Conservation (phyloP, 2,113 vertebrate genomes). For the Marcusenius ussheri region DNA sequence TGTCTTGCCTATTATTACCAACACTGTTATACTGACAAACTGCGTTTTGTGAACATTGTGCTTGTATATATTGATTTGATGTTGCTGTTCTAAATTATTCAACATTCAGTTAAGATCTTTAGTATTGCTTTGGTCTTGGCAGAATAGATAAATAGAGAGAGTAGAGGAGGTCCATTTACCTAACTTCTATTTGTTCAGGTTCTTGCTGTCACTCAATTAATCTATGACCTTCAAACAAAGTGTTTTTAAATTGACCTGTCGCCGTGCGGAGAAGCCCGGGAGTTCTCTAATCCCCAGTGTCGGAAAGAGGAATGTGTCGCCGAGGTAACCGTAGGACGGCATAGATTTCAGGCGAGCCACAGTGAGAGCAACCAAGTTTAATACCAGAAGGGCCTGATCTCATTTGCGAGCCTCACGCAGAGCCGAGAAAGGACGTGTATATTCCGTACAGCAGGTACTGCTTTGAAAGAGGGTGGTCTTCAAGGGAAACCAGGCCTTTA, state of each 20-base stretch:
- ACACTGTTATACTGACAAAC: background rate
- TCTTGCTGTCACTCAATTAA: conserved; percentile 36
- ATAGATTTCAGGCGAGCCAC: background rate
- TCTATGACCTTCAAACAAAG: conserved; percentile 34
- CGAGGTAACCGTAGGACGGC: background rate
- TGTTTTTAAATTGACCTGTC: conserved; percentile 41
- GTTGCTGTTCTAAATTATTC: conserved; percentile 37
- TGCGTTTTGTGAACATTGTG: background rate
- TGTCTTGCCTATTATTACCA: background rate
- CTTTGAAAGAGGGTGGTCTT: background rate
- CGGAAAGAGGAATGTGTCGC: background rate
- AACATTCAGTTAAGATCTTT: conserved; percentile 26
- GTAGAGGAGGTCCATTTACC: conserved; percentile 10
- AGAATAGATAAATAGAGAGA: conserved; percentile 24
- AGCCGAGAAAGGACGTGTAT: background rate
- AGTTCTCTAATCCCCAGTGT: conserved; percentile 40
- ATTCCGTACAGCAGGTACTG: background rate
- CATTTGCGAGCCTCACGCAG: background rate
- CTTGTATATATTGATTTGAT: conserved; percentile 27
- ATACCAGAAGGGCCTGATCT: background rate
- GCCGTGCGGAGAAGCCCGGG: conserved; percentile 35
- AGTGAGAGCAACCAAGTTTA: background rate
- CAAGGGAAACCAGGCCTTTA: background rate
- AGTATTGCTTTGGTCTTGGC: conserved; percentile 14
- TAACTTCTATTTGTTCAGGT: conserved; percentile 27